Evolutionary conservation across 2,113 vertebrate genomes (phyloP).

Genomic region (Notiomystis cincta): DNA sequence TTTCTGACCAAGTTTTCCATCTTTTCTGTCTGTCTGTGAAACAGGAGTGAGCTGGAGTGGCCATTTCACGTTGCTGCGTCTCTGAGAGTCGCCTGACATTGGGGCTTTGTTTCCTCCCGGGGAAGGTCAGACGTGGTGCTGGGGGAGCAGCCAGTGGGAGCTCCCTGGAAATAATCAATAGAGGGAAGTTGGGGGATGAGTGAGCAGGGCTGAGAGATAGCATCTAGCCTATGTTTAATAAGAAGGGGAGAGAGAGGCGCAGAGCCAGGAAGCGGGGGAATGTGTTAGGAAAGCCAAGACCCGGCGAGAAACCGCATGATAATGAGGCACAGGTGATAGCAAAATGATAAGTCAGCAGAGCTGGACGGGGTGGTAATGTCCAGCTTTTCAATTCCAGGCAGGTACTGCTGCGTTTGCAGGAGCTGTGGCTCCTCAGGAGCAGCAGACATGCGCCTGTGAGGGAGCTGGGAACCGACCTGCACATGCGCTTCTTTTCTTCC

Average conservation of each 20-base stretch:
- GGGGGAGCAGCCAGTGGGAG: not conserved
- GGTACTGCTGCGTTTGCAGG: slow-evolving; percentile 64
- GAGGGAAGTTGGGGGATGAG: not conserved
- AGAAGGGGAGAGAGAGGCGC: not conserved
- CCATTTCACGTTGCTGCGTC: not conserved
- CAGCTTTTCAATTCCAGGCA: slow-evolving; percentile 66
- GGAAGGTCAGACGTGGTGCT: not conserved
- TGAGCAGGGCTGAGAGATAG: not conserved
- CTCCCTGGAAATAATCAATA: not conserved
- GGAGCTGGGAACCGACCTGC: not conserved
- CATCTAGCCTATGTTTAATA: slow-evolving; percentile 20
- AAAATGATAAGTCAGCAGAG: slow-evolving; percentile 47
- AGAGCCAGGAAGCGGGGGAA: not conserved
- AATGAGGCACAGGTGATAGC: slow-evolving; percentile 36
- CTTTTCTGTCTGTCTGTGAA: not conserved
- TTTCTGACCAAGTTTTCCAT: not conserved
- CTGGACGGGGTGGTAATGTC: slow-evolving; percentile 3
- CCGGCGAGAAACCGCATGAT: not conserved
- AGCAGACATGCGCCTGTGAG: not conserved
- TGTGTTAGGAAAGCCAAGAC: not conserved
- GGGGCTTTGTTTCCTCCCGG: not conserved
- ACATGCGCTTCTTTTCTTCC: rapidly evolving
- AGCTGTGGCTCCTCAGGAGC: slow-evolving; percentile 29
- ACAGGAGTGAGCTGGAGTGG: not conserved
- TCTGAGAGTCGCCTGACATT: not conserved